A percentile compares a stretch with the other conserved stretches of the same genome.
Evolutionary conservation across 2,797 vertebrate genomes (phyloP).

Genomic region (Pogoniulus pusillus): DNA sequence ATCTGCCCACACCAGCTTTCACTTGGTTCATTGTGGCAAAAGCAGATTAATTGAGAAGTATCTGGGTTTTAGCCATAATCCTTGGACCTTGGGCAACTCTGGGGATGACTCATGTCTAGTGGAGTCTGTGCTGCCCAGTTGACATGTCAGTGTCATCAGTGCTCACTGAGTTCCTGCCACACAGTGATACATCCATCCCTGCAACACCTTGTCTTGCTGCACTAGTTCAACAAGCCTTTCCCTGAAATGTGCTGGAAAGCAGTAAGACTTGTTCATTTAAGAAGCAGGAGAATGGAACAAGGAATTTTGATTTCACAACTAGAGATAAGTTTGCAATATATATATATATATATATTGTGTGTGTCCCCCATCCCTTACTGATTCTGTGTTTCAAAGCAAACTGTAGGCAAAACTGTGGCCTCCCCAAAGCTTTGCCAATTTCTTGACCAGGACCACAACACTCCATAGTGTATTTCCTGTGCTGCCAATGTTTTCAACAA

Average conservation of each 20-base stretch:
- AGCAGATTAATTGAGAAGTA: background rate
- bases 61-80: background rate
- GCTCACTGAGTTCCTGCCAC: background rate
- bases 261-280: background rate
- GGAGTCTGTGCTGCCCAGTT: background rate
- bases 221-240: background rate
- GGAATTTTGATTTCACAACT: background rate
- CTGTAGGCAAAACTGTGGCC: background rate
- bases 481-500: background rate
- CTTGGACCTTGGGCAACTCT: background rate
- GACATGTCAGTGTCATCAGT: background rate
- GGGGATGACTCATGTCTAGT: background rate
- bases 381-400: background rate
- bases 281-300: background rate
- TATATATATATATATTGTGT: too few relatives aligned
- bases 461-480: background rate
- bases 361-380: rapidly evolving
- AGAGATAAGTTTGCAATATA: background rate
- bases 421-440: background rate
- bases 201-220: background rate
- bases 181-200: background rate
- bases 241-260: background rate
- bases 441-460: background rate
- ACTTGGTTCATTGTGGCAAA: background rate
- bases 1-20: background rate